Percentiles rank a stretch among this genome's conserved stretches.
phyloP scores from a whole-genome alignment of 1,140 invertebrate genomes.

The Sarcophaga peregrina region DNA sequence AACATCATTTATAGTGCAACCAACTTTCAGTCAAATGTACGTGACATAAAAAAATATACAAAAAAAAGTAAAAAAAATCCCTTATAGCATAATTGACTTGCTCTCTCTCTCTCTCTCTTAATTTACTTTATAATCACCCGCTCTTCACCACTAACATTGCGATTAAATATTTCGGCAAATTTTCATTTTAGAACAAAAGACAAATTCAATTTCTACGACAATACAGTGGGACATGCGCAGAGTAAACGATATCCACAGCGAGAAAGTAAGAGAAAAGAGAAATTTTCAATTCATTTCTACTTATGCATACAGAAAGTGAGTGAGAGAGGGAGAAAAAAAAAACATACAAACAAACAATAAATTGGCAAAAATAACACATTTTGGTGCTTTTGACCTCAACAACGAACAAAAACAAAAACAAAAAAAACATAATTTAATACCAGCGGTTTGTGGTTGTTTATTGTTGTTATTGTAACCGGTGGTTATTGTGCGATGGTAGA shows the following conservation, averaged over 20 bases:
- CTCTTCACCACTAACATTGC: too few relatives aligned
- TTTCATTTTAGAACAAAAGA: too few relatives aligned
- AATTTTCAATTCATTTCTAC: too few relatives aligned
- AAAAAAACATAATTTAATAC: background rate
- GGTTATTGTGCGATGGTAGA: background rate
- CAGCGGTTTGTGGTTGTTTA: background rate
- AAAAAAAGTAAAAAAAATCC: background rate
- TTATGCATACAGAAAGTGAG: too few relatives aligned
- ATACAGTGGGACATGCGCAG: background rate
- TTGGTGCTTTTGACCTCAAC: slow-evolving; percentile 21
- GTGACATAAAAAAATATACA: background rate
- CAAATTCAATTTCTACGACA: too few relatives aligned
- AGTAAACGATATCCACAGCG: background rate
- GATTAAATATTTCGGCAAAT: too few relatives aligned
- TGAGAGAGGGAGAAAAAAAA: too few relatives aligned
- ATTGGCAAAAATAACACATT: background rate
- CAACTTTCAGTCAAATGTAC: background rate
- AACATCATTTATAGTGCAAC: slow-evolving; percentile 1
- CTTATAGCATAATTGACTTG: background rate
- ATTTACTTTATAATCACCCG: background rate
- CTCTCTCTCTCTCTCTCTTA: background rate
- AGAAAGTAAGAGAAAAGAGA: background rate
- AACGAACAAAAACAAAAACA: background rate
- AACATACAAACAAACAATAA: background rate
- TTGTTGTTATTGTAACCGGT: background rate